A percentile compares a stretch with the other conserved stretches of the same genome.
These are phyloP conservation scores for Eptatretus burgeri DNA, from an alignment of 2,113 vertebrate species.

Conservation along the genomic window DNA sequence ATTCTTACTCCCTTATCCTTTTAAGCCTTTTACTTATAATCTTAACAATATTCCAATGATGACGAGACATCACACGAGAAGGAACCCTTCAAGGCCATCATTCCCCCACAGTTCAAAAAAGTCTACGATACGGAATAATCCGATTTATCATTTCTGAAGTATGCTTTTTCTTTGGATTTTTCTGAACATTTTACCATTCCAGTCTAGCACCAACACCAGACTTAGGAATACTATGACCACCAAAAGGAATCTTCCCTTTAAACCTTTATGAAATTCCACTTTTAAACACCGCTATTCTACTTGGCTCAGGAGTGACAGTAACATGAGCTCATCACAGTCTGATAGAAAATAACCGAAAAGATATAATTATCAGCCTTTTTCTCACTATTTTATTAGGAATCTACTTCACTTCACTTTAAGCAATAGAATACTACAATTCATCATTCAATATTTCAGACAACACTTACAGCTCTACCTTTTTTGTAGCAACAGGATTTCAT, in stretches of 20 bases:
- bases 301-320: slow-evolving; percentile 7
- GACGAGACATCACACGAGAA: slow-evolving; percentile 10
- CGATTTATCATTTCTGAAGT: slow-evolving; percentile 14
- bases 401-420: slow-evolving; percentile 9
- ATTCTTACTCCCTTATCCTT: rapidly evolving
- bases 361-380: neutral
- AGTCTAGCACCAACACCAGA: slow-evolving; percentile 11
- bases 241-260: rapidly evolving
- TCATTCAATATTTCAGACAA: slow-evolving; percentile 10
- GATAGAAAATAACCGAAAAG: slow-evolving; percentile 7
- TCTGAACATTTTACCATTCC: slow-evolving; percentile 13
- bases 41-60: slow-evolving; percentile 9
- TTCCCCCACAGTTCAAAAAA: slow-evolving; percentile 10
- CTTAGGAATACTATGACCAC: slow-evolving; percentile 10
- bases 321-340: slow-evolving; percentile 12
- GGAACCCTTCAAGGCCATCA: slow-evolving; percentile 11
- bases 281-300: slow-evolving; percentile 8
- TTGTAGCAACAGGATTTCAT: slow-evolving; percentile 12
- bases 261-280: slow-evolving; percentile 8
- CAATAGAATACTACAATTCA: slow-evolving; percentile 13
- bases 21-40: neutral
- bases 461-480: slow-evolving; percentile 7
- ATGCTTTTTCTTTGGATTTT: slow-evolving; percentile 11
- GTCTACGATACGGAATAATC: slow-evolving; percentile 12
- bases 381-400: neutral